Conservation (phyloP, 2,113 vertebrate species). For the Ifrita kowaldi region DNA sequence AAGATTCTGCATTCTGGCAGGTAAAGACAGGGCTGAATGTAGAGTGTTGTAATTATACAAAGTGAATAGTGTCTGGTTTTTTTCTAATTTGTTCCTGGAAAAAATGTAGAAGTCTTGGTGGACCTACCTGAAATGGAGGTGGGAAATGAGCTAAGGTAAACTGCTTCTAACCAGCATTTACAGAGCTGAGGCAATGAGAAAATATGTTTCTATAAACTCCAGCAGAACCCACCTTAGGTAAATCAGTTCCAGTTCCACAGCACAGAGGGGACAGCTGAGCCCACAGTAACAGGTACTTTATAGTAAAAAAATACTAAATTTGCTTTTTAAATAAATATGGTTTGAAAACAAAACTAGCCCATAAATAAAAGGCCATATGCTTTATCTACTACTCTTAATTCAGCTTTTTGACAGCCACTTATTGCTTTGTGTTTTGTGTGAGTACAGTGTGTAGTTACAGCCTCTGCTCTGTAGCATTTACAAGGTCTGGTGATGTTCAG, state of each 20-base stretch:
- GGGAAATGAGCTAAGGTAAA: not conserved
- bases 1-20: not conserved
- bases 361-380: not conserved
- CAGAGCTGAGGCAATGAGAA: not conserved
- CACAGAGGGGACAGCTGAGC: not conserved
- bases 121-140: not conserved
- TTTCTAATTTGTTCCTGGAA: not conserved
- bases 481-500: not conserved
- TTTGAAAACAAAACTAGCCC: not conserved
- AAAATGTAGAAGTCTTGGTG: not conserved
- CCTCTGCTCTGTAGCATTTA: not conserved
- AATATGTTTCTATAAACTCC: not conserved
- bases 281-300: not conserved
- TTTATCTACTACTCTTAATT: not conserved
- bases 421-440: not conserved
- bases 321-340: not conserved
- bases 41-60: rapidly evolving
- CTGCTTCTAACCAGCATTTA: not conserved
- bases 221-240: not conserved
- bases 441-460: rapidly evolving
- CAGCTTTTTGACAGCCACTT: not conserved
- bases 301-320: not conserved
- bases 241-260: not conserved
- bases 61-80: not conserved
- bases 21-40: not conserved